Base-by-base conservation (phyloP, 92 coral and sea anemone genomes). In the Bergia sp. region DNA sequence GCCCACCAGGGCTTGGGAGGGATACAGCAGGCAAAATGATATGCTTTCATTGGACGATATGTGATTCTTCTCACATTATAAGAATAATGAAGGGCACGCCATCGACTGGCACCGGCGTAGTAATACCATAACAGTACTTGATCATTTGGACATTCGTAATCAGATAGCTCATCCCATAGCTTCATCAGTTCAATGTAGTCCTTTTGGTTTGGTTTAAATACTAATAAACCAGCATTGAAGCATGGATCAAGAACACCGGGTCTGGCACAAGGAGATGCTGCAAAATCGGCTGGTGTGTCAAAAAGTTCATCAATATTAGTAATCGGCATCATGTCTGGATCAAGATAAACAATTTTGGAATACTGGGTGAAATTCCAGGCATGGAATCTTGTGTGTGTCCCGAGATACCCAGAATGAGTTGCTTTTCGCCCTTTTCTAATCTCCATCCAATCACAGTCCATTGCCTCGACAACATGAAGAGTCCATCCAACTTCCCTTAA, bases 361-460 rank as follows among this genome's bases (percentile, higher is more conserved):
- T 65, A 96, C 82, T 96, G 91, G 7, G 98, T 96, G 89, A 89
- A 96, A 38, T 91, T 88, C 98, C 98, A 96, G 8, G 96, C 96
- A 88, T 94, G 97, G 76, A 96, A 96, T 73, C 98, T 86, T 5
- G 98, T 96, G 76, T 96, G 98, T 37, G 98, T 96, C 7, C 98
- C 98, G 8, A 92, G 90, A 45, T 89, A 89, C 41, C 96, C 96
- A 13, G 73, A 61, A 80, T 87, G 92, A 36, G 84, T 83, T 73
- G 85, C 81, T 82, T 76, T 71, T 53, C 77, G 40, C 8, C 93
- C 92, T 66, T 90, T 53, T 65, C 82, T 92, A 45, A 43, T 72
- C 38, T 96, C 95, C 91, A 96, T 91, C 99, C 99, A 96, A 74
- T 96, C 89, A 45, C 99, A 96, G 86, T 96, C 98, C 91, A 96